Conservation (phyloP, 2,797 vertebrate species). For the Furcifer pardalis region DNA sequence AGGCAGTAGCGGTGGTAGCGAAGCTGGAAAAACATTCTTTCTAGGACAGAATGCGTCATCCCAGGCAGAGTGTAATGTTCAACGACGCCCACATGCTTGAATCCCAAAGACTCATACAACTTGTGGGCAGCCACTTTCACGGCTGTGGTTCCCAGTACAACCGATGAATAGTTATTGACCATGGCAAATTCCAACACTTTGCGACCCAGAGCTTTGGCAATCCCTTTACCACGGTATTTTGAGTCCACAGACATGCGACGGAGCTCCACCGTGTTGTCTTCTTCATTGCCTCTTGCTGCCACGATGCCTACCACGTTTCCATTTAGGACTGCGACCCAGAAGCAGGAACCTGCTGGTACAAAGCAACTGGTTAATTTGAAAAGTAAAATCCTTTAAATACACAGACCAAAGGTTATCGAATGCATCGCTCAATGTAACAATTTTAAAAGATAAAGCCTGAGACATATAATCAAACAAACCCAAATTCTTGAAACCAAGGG, state of each 20-base stretch:
- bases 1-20: slow-evolving; percentile 97
- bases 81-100: slow-evolving; percentile 89
- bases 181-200: slow-evolving; percentile 96
- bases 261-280: slow-evolving; percentile 94
- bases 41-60: slow-evolving; percentile 91
- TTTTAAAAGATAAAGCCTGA: not conserved
- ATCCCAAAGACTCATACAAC: slow-evolving; percentile 98
- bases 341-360: slow-evolving; percentile 88
- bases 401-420: no score
- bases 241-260: slow-evolving; percentile 98
- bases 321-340: slow-evolving; percentile 97
- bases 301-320: slow-evolving; percentile 96
- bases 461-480: not conserved
- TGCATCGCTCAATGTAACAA: not conserved
- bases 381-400: not conserved
- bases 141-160: slow-evolving; percentile 95
- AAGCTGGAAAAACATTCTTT: slow-evolving; percentile 99
- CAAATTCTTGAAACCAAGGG: not conserved
- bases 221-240: slow-evolving; percentile 94
- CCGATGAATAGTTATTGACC: slow-evolving; percentile 93
- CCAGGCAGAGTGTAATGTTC: slow-evolving; percentile 92
- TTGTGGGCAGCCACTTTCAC: slow-evolving; percentile 98
- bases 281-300: slow-evolving; percentile 89
- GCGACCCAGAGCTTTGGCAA: slow-evolving; percentile 94
- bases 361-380: not conserved